Evolutionary conservation across 2,113 vertebrate genomes (phyloP).

Genomic region (Nothoprocta pentlandii): DNA sequence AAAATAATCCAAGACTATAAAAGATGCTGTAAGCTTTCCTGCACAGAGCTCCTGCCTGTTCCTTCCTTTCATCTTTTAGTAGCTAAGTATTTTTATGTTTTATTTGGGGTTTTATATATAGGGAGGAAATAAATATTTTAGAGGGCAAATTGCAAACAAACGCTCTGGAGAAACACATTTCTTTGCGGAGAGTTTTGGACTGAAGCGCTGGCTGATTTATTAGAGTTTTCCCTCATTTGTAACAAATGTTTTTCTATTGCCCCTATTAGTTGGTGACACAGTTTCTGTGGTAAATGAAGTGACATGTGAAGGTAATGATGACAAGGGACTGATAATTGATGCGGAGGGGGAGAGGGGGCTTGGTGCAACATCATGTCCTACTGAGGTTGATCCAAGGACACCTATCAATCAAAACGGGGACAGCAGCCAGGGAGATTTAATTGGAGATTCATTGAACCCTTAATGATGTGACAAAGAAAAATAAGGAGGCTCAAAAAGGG

Average conservation of each 20-base stretch:
- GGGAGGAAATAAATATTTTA: not conserved
- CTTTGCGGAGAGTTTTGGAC: not conserved
- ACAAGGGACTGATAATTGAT: conserved; percentile 78
- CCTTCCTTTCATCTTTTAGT: not conserved
- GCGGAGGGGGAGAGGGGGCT: conserved; percentile 58
- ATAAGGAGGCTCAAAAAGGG: conserved; percentile 75
- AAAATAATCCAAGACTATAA: not conserved
- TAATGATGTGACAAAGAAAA: conserved; percentile 86
- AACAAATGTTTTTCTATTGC: conserved; percentile 69
- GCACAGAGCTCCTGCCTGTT: not conserved
- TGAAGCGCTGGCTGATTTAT: conserved; percentile 45
- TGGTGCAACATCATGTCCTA: conserved; percentile 70
- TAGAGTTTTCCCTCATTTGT: conserved; percentile 52
- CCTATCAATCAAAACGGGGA: conserved; percentile 82
- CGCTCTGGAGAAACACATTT: not conserved
- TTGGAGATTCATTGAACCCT: conserved; percentile 85
- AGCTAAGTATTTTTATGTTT: not conserved
- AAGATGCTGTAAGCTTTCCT: not conserved
- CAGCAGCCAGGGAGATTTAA: conserved; percentile 83
- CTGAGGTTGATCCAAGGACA: conserved; percentile 86
- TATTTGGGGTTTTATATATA: not conserved
- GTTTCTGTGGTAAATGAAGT: conserved; percentile 77
- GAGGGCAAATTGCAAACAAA: not conserved
- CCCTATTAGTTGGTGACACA: conserved; percentile 63
- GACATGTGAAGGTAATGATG: conserved; percentile 75